Percentiles rank a stretch among this genome's conserved stretches.
phyloP scores from a whole-genome alignment of 1,140 invertebrate species.

The Neotoxoptera formosana region DNA sequence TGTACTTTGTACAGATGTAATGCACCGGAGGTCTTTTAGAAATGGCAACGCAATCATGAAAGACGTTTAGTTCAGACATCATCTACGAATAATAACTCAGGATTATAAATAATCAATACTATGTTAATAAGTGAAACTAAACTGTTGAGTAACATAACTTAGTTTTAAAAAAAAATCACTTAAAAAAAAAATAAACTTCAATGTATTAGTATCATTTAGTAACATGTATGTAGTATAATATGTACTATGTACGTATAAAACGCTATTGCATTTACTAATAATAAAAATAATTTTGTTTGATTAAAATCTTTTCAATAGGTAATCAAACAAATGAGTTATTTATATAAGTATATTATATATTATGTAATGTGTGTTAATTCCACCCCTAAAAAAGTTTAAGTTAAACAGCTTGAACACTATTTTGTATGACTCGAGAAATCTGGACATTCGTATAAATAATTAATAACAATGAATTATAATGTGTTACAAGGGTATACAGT shows the following conservation, averaged over 20 bases:
- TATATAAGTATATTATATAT: background rate
- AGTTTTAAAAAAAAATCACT: background rate
- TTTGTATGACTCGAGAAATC: background rate
- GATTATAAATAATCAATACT: background rate
- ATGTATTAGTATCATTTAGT: background rate
- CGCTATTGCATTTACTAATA: too few species aligned
- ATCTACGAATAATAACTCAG: background rate
- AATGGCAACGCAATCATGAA: background rate
- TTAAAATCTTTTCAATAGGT: too few species aligned
- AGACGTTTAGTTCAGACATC: background rate
- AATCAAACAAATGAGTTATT: too few species aligned
- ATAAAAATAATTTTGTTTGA: too few species aligned
- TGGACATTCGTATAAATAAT: background rate
- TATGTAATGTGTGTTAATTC: background rate
- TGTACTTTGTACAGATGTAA: background rate
- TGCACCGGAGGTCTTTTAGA: background rate
- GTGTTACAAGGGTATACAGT: background rate
- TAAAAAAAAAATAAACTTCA: background rate
- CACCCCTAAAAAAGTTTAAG: background rate
- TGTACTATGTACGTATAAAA: too few species aligned
- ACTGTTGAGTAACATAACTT: background rate
- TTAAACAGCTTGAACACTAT: background rate
- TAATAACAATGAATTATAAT: background rate
- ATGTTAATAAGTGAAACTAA: background rate
- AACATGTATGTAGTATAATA: too few species aligned